These are phyloP conservation scores for Macrostomum cliftonense DNA, from an alignment of 2,888 invertebrate species.

Conservation along the genomic window DNA sequence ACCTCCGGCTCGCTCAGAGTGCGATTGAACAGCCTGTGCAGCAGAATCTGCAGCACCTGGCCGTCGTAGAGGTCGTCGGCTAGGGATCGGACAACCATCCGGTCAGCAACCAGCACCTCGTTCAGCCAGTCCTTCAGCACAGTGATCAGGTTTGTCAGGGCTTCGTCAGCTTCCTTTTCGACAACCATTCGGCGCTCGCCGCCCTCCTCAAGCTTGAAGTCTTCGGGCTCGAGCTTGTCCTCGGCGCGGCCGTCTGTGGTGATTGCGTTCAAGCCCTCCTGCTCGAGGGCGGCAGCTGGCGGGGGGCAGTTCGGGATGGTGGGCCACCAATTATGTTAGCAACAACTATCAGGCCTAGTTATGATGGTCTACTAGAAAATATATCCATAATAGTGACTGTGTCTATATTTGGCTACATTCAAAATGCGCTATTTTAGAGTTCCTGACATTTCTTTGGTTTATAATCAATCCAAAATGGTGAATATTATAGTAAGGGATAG, in stretches of 20 bases:
- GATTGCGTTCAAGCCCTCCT: slow-evolving; percentile 84
- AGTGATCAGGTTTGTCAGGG: slow-evolving; percentile 39
- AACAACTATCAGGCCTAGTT: too few relatives aligned
- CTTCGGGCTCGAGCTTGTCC: slow-evolving; percentile 73
- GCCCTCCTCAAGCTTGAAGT: slow-evolving; percentile 75
- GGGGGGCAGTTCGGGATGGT: too few relatives aligned
- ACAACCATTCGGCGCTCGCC: slow-evolving; percentile 85
- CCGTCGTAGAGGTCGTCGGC: slow-evolving; percentile 95
- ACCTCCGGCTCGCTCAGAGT: slow-evolving; percentile 91
- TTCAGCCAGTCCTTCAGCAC: slow-evolving; percentile 94
- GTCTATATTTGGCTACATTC: too few relatives aligned
- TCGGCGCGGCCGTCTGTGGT: slow-evolving; percentile 77
- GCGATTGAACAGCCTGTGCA: slow-evolving; percentile 61
- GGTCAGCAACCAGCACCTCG: slow-evolving; percentile 78
- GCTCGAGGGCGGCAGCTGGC: slow-evolving; percentile 74
- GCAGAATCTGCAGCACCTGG: slow-evolving; percentile 56
- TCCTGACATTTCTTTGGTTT: too few relatives aligned
- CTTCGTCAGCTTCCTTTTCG: slow-evolving; percentile 54
- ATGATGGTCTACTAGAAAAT: too few relatives aligned
- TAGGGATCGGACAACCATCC: slow-evolving; percentile 87
- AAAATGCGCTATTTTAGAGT: too few relatives aligned
- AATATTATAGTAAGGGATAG: too few relatives aligned
- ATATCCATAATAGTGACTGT: too few relatives aligned
- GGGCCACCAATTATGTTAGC: too few relatives aligned
- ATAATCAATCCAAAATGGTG: too few relatives aligned